Percentiles rank a stretch among this genome's conserved stretches.
Evolutionary conservation across 2,888 invertebrate genomes (phyloP).

Genomic region (Zaprionus bogoriensis): DNA sequence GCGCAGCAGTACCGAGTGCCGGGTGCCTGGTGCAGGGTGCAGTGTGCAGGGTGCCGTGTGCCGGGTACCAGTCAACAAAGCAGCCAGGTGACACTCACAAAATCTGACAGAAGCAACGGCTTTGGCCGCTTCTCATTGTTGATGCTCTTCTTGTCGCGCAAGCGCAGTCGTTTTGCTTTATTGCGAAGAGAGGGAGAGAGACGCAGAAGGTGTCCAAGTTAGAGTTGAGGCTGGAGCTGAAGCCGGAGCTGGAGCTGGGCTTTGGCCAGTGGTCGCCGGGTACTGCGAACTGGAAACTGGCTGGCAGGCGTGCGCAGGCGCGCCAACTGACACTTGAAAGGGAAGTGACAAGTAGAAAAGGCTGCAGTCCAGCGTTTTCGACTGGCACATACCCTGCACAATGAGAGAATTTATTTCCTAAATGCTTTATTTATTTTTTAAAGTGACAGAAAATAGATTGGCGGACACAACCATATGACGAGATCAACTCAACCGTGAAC

Average conservation of each 20-base stretch:
- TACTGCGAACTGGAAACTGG: slow-evolving; percentile 6
- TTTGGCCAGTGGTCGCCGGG: background rate
- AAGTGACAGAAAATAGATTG: no score
- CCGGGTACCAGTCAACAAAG: slow-evolving; percentile 38
- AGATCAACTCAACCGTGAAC: no score
- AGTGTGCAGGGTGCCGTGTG: background rate
- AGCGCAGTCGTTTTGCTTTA: slow-evolving; percentile 45
- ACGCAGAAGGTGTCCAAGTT: background rate
- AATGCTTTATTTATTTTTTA: no score
- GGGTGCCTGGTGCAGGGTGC: background rate
- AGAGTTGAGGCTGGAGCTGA: background rate
- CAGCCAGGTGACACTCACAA: slow-evolving; percentile 76
- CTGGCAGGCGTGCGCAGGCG: slow-evolving; percentile 55
- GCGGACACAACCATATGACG: no score
- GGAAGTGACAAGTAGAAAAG: slow-evolving; percentile 75
- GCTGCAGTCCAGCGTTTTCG: no score
- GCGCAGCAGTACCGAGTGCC: no score
- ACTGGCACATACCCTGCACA: no score
- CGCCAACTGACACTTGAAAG: slow-evolving; percentile 76
- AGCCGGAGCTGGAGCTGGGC: slow-evolving; percentile 1
- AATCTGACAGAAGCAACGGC: slow-evolving; percentile 74
- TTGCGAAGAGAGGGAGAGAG: slow-evolving; percentile 34
- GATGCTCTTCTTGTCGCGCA: slow-evolving; percentile 23
- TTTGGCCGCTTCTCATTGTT: slow-evolving; percentile 40
- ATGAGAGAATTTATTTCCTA: no score